Evolutionary conservation across 1,140 invertebrate genomes (phyloP), one percentile per base, ranked within the genome.

Genomic region (Hypothenemus hampei): DNA sequence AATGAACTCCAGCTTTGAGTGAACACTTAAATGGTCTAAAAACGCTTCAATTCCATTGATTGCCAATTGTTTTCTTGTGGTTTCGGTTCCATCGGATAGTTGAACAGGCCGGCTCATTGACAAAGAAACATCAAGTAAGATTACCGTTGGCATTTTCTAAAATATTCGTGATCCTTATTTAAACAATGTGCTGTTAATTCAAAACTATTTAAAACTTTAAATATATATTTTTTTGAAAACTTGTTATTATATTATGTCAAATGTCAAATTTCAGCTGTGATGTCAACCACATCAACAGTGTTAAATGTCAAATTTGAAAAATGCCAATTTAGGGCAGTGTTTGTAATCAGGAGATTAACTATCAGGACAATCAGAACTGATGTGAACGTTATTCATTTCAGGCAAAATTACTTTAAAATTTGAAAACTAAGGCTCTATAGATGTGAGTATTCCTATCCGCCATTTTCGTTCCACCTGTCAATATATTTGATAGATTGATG

Each of bases 1-100:
- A 7, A 91, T 85, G 76, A 94, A 93, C 75, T 97, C 94, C 41
- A 97, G 68, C 75, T 90, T 94, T 8, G 84, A 87, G 68, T 92
- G 84, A 1, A 77, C 65, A 61, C 82, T 78, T 45, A 97, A 76
- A 71, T 91, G 87, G 75, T 97, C 89, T 23, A 97, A 73, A 54
- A 97, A 78, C 33, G 82, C 78, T 69, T 88, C 89, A 49, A 97
- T 85, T 35, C 91, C 93, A 51, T 87, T 81, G 26, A 87, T 71
- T 6, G 91, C 93, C 51, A 96, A 76, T 59, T 88, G 79, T 61
- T 84, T 79, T 41, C 83, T 77, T 0, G 81, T 80, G 37, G 80
- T 76, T 58, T 80, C 79, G 53, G 48, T 62, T 40, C 74, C 71
- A 41, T 74, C 74, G 49, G 75, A 70, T 8, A 74, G 61, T 23